Evolutionary conservation across 2,797 vertebrate species (phyloP).

Genomic region (Argyrosomus regius): DNA sequence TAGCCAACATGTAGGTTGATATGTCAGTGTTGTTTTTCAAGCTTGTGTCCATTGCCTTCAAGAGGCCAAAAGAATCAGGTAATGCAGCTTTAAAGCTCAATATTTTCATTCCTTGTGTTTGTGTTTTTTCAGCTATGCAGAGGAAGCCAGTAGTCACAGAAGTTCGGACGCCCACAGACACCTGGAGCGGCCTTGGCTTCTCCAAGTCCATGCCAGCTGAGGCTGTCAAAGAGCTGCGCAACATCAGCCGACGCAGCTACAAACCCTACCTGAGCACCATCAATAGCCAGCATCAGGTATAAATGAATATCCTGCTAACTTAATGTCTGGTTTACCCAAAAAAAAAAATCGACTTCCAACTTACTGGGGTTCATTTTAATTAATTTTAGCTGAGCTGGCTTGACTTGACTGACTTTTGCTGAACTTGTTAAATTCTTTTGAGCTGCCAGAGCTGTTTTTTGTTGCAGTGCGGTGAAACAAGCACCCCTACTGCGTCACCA

Average conservation of each 20-base stretch:
- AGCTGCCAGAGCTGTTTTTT: constrained; percentile 24
- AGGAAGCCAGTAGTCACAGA: constrained; percentile 87
- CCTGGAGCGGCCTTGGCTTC: constrained; percentile 90
- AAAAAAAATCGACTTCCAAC: background rate
- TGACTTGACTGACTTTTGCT: constrained; percentile 4
- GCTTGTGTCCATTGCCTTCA: background rate
- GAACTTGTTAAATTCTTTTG: constrained; percentile 10
- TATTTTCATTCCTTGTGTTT: background rate
- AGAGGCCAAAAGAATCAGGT: background rate
- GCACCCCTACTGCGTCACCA: constrained; percentile 20
- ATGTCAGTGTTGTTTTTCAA: background rate
- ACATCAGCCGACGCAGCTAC: constrained; percentile 85
- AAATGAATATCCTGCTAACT: background rate
- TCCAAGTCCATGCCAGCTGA: constrained; percentile 90
- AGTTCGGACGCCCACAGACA: constrained; percentile 88
- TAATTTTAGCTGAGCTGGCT: background rate
- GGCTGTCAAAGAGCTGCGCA: constrained; percentile 86
- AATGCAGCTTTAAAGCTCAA: background rate
- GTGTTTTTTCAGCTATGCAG: constrained; percentile 85
- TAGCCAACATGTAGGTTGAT: background rate
- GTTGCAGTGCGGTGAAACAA: constrained; percentile 38
- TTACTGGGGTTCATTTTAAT: background rate
- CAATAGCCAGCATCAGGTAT: constrained; percentile 76
- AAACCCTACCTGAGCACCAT: constrained; percentile 83
- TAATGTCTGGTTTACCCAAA: background rate